Percentiles rank a stretch among this genome's conserved stretches.
Conservation (phyloP, 2,113 vertebrate genomes). For the Oreochromis niloticus region DNA sequence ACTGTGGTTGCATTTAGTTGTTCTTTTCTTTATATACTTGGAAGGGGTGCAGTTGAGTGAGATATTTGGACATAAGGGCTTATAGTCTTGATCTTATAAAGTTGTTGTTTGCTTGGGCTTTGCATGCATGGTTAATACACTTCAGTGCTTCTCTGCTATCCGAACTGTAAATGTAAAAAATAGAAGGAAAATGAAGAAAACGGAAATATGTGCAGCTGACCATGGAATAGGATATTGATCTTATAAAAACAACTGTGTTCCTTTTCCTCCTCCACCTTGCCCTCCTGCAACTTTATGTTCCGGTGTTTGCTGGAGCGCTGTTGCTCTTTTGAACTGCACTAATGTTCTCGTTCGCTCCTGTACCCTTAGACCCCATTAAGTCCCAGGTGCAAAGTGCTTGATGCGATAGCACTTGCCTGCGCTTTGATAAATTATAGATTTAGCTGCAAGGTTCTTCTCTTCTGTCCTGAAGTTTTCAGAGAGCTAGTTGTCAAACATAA, state of each 20-base stretch:
- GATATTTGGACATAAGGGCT: not conserved
- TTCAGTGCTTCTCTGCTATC: not conserved
- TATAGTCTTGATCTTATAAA: not conserved
- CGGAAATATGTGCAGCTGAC: constrained; percentile 21
- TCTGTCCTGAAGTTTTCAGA: not conserved
- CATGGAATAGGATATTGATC: constrained; percentile 52
- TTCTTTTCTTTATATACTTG: not conserved
- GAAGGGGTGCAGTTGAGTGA: not conserved
- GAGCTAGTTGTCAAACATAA: not conserved
- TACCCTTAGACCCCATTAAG: not conserved
- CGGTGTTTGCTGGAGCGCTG: not conserved
- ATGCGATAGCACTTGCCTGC: not conserved
- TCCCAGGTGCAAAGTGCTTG: constrained; percentile 20
- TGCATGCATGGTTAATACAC: not conserved
- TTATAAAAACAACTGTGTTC: constrained; percentile 4
- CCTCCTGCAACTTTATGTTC: not conserved
- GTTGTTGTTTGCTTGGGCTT: not conserved
- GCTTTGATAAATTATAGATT: constrained; percentile 45
- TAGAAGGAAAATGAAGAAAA: not conserved
- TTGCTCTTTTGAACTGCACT: not conserved
- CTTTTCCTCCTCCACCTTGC: not conserved
- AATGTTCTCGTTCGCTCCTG: not conserved
- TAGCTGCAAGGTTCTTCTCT: not conserved
- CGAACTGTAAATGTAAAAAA: not conserved
- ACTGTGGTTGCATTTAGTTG: not conserved